A percentile compares a stretch with the other conserved stretches of the same genome.
These are phyloP conservation scores for Strigamia maritima DNA, from an alignment of 2,888 invertebrate species.

Conservation along the genomic window DNA sequence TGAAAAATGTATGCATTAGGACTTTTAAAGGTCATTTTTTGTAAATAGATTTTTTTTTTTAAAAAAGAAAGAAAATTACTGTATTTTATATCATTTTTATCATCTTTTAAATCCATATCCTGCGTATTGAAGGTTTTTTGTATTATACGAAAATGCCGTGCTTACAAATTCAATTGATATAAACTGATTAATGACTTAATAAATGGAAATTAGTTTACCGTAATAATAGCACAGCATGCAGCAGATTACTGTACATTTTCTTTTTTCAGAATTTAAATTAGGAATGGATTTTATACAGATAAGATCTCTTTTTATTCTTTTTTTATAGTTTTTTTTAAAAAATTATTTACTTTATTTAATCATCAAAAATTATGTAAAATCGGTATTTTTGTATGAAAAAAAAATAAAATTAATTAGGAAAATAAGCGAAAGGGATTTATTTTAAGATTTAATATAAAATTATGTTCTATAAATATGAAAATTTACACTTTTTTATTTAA, in stretches of 20 bases:
- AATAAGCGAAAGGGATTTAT: not conserved
- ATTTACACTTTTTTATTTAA: not conserved
- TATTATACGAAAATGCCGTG: not conserved
- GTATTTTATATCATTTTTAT: not conserved
- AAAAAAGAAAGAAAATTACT: too few species aligned
- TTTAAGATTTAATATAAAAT: too few species aligned
- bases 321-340: too few species aligned
- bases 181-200: not conserved
- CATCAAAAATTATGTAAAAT: too few species aligned
- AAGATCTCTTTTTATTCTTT: too few species aligned
- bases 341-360: too few species aligned
- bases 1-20: conserved; percentile 1
- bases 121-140: not conserved
- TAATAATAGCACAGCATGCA: not conserved
- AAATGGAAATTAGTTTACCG: not conserved
- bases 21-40: conserved; percentile 8
- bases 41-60: not conserved
- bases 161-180: not conserved
- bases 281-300: too few species aligned
- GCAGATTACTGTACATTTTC: too few species aligned
- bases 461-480: too few species aligned
- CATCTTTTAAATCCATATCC: not conserved
- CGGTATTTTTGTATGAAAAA: too few species aligned
- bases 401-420: too few species aligned
- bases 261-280: too few species aligned